Percentiles rank a stretch among this genome's conserved stretches.
Evolutionary conservation across 1,140 invertebrate species (phyloP).

Genomic region (Saccostrea glomerata): DNA sequence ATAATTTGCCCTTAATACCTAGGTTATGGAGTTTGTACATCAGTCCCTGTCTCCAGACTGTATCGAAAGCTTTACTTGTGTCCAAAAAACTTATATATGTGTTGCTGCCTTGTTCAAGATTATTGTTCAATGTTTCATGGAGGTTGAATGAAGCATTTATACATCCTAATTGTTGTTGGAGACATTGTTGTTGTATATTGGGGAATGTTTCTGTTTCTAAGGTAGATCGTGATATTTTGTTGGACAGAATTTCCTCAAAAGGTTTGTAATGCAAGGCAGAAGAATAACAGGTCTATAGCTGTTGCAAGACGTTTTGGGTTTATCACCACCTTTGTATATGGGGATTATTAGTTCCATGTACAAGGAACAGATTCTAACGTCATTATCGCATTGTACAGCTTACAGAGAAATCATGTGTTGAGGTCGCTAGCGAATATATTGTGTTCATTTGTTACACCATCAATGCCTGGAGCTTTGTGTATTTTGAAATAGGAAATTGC

Average conservation of each 20-base stretch:
- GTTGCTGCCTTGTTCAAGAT: conserved; percentile 37
- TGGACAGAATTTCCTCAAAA: conserved; percentile 36
- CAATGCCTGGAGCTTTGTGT: background rate
- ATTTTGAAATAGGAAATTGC: conserved; percentile 17
- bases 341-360: conserved; percentile 7
- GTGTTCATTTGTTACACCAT: conserved; percentile 31
- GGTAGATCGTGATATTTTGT: background rate
- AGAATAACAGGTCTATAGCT: conserved; percentile 41
- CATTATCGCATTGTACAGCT: too few relatives aligned
- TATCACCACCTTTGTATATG: conserved; percentile 39
- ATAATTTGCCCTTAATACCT: too few relatives aligned
- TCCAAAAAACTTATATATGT: conserved; percentile 40
- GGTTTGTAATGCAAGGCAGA: conserved; percentile 21
- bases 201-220: conserved; percentile 6
- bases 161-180: conserved; percentile 34
- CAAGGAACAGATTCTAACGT: background rate
- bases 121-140: conserved; percentile 33
- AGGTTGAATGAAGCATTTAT: conserved; percentile 39
- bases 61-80: too few relatives aligned
- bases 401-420: background rate
- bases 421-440: background rate
- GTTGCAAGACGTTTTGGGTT: too few relatives aligned
- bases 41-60: too few relatives aligned
- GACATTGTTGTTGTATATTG: conserved; percentile 43
- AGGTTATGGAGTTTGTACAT: too few relatives aligned